phyloP scores from a whole-genome alignment of 2,888 invertebrate species.

The Troilus luridus region DNA sequence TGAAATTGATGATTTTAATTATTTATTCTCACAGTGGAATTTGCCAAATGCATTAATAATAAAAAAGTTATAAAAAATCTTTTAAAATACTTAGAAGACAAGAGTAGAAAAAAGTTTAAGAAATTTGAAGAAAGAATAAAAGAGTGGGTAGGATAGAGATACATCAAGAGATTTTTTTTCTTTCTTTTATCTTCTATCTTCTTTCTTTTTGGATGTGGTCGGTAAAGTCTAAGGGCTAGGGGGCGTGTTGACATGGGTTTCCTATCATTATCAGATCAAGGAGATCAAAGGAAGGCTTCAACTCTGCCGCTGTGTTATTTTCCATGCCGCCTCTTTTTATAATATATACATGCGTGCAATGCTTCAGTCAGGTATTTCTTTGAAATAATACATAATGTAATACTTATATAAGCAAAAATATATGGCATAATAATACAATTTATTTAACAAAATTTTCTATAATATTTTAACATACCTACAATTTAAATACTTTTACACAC shows the following conservation, averaged over 20 bases:
- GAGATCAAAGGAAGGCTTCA: constrained; percentile 62
- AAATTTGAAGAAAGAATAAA: constrained; percentile 11
- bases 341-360: not conserved
- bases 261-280: constrained; percentile 64
- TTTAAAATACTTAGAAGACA: not conserved
- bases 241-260: constrained; percentile 64
- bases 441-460: not conserved
- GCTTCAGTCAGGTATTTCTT: not conserved
- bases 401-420: not conserved
- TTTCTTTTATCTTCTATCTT: not conserved
- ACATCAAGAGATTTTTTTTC: constrained; percentile 25
- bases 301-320: constrained; percentile 55
- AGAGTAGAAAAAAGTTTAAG: not conserved
- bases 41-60: not conserved
- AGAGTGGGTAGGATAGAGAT: constrained; percentile 42
- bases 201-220: constrained; percentile 21
- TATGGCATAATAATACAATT: not conserved
- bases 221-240: constrained; percentile 50
- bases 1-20: not conserved
- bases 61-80: not conserved
- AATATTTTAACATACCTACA: too few species aligned
- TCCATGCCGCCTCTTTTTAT: constrained; percentile 38
- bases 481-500: too few species aligned
- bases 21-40: not conserved
- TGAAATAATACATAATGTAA: not conserved